Base-by-base conservation (phyloP, 2,888 invertebrate species). In the Alloscopus bannaensis region DNA sequence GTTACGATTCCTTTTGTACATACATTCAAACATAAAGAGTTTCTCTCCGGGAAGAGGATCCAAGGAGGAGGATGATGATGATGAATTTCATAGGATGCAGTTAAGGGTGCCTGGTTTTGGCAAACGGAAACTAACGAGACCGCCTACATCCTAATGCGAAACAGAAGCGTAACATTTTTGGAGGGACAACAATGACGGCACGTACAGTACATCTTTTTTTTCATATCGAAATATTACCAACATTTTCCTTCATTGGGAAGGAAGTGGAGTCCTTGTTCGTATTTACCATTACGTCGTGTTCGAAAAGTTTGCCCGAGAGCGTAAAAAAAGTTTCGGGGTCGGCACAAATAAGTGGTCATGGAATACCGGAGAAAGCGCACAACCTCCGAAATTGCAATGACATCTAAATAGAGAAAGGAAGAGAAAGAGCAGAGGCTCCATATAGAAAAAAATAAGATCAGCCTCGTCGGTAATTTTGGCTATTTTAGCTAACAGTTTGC, bases 41-140 rank as follows among this genome's bases (percentile, higher is more conserved):
- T n/a, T n/a, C n/a, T n/a, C n/a, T n/a, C n/a, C n/a, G n/a, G n/a
- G n/a, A n/a, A n/a, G n/a, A n/a, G n/a, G n/a, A n/a, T n/a, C n/a
- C n/a, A n/a, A n/a, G n/a, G n/a, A n/a, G 16, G 52, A 40, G 22
- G 36, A 45, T 62, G 50, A 55, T 72, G 47, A 75, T 6, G 31
- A 45, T 47, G 65, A 29, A 57, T 75, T 3, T 47, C 47, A 28
- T 6, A 11, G 26, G 22, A 52, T 65, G 47, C 22, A 29, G 65
- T 64, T 62, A 36, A 24, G 36, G 20, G 26, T 64, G 55, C 55
- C 42, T 66, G 73, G 42, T 60, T 73, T 68, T 76, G 75, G 68
- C 75, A 76, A 60, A 47, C 66, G 60, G 60, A 76, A 68, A 76
- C 68, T 60, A 68, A 76, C 75, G 75, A 76, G 60, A 68, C 68